phyloP scores from a whole-genome alignment of 2,797 vertebrate species.

The Cynodonichthys magdalenae region DNA sequence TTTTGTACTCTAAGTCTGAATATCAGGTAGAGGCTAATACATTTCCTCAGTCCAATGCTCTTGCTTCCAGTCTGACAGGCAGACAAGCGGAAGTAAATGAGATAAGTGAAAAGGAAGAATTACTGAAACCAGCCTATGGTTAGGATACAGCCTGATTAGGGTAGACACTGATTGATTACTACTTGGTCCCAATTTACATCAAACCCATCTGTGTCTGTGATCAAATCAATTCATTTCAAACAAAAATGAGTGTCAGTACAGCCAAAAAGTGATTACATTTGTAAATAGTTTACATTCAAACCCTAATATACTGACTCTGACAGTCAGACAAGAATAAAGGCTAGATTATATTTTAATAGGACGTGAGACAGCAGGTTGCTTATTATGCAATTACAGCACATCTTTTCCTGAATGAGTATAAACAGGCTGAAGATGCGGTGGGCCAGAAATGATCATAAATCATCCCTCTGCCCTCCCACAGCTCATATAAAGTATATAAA shows the following conservation, averaged over 20 bases:
- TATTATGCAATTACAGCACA: too few species aligned
- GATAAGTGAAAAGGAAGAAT: constrained; percentile 58
- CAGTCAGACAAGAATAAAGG: background rate
- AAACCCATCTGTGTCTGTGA: constrained; percentile 34
- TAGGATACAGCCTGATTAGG: constrained; percentile 64
- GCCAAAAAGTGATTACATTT: constrained; percentile 26
- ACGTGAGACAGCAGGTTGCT: too few species aligned
- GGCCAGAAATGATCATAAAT: too few species aligned
- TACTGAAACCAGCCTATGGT: constrained; percentile 41
- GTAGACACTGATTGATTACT: constrained; percentile 63
- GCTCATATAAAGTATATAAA: too few species aligned
- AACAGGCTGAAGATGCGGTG: too few species aligned
- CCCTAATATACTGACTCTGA: background rate
- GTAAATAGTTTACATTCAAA: constrained; percentile 12
- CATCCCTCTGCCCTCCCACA: too few species aligned
- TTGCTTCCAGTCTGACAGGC: constrained; percentile 70
- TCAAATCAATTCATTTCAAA: constrained; percentile 51
- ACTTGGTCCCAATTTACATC: constrained; percentile 49
- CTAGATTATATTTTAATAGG: too few species aligned
- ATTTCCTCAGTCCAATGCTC: constrained; percentile 63
- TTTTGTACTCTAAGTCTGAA: constrained; percentile 36
- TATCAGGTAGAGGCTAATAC: constrained; percentile 39
- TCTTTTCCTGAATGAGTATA: too few species aligned
- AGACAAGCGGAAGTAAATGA: constrained; percentile 66
- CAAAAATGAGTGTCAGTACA: constrained; percentile 46